Conservation (phyloP, 2,113 vertebrate genomes). For the Perca fluviatilis region DNA sequence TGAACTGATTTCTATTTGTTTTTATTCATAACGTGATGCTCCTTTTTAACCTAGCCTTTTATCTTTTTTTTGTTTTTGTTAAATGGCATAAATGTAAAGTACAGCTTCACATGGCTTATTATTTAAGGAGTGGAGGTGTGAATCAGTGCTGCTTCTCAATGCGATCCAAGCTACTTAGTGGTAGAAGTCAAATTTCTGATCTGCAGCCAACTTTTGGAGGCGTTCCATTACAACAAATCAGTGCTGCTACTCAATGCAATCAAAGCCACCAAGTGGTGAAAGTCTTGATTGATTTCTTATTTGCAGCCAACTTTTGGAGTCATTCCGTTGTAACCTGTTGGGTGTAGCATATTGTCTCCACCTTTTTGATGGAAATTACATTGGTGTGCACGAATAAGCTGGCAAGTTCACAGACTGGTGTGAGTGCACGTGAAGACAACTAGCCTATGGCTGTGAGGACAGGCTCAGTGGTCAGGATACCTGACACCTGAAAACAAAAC, state of each 20-base stretch:
- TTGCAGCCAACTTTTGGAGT: background rate
- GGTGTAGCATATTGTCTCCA: background rate
- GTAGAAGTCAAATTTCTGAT: background rate
- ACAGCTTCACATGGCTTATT: background rate
- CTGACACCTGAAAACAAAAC: conserved; percentile 74
- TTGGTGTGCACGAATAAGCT: conserved; percentile 26
- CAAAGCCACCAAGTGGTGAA: background rate
- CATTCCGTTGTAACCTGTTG: background rate
- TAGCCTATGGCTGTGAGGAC: conserved; percentile 42
- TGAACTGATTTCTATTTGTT: background rate
- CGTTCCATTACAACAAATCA: conserved; percentile 16
- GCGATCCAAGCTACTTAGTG: background rate
- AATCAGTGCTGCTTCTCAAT: conserved; percentile 14
- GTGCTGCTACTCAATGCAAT: background rate
- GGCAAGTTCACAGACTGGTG: conserved; percentile 46
- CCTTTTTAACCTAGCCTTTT: background rate
- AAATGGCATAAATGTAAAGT: background rate
- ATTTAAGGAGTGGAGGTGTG: background rate
- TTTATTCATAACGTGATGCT: background rate
- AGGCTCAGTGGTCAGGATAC: conserved; percentile 54
- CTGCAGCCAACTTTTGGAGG: background rate
- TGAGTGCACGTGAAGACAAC: conserved; percentile 37
- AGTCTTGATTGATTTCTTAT: background rate
- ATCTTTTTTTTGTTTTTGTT: background rate
- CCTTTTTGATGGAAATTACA: conserved; percentile 31